These are phyloP conservation scores for Hemiscyllium ocellatum DNA, from an alignment of 2,113 vertebrate species.

Conservation along the genomic window DNA sequence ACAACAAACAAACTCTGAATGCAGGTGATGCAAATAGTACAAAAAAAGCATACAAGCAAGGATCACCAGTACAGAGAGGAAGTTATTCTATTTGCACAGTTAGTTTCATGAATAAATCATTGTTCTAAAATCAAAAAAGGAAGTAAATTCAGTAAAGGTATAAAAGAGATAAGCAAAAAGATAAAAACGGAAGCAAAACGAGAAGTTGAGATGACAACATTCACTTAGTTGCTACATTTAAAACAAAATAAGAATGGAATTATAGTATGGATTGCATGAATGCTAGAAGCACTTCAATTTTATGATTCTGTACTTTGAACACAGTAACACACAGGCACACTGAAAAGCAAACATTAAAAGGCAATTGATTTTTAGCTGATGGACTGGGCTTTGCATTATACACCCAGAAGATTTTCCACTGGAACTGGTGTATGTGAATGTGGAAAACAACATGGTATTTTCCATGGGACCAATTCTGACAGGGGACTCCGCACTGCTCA, in stretches of 20 bases:
- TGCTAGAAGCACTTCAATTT: not conserved
- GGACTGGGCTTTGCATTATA: not conserved
- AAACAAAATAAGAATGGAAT: not conserved
- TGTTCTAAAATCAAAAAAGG: not conserved
- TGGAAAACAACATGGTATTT: slow-evolving; percentile 19
- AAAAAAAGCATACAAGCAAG: not conserved
- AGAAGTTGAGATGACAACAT: not conserved
- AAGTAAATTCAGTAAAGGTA: not conserved
- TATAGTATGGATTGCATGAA: not conserved
- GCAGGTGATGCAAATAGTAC: not conserved
- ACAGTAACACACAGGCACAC: not conserved
- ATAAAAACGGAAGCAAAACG: not conserved
- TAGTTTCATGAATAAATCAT: not conserved
- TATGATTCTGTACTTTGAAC: not conserved
- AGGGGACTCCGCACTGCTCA: not conserved
- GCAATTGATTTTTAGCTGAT: not conserved
- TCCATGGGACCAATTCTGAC: not conserved
- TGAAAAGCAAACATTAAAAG: not conserved
- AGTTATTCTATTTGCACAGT: not conserved
- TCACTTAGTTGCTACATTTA: not conserved
- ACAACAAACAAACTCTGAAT: slow-evolving; percentile 26
- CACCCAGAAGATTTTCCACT: not conserved
- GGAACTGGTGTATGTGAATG: not conserved
- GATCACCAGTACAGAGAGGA: not conserved
- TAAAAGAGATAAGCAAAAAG: not conserved